phyloP scores from a whole-genome alignment of 2,113 vertebrate genomes.

The Sceloporus undulatus region DNA sequence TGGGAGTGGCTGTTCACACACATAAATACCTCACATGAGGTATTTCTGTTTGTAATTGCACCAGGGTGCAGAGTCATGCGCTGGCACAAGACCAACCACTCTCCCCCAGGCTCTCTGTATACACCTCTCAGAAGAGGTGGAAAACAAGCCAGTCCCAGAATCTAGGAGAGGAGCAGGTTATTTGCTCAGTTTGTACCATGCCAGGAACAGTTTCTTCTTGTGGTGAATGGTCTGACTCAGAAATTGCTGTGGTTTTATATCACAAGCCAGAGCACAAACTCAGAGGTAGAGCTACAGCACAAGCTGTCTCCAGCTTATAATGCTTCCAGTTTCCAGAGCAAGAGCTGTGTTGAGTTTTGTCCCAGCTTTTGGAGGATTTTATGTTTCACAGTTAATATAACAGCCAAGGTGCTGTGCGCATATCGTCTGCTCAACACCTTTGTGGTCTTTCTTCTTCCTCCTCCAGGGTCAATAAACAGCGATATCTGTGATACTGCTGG shows the following conservation, averaged over 20 bases:
- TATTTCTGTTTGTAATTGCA: not conserved
- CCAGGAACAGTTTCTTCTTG: not conserved
- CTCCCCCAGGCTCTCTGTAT: not conserved
- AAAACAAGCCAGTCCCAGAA: not conserved
- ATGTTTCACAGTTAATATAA: not conserved
- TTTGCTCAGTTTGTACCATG: not conserved
- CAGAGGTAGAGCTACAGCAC: not conserved
- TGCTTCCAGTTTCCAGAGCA: not conserved
- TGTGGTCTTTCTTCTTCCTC: slow-evolving; percentile 35
- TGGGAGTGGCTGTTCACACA: not conserved
- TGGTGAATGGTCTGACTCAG: not conserved
- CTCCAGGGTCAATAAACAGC: slow-evolving; percentile 33
- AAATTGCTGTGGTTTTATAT: not conserved
- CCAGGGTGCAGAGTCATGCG: not conserved
- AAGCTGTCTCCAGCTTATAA: not conserved
- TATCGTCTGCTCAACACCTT: not conserved
- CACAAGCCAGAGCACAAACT: not conserved
- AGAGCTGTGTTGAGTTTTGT: not conserved
- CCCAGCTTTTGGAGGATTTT: not conserved
- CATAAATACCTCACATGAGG: not conserved
- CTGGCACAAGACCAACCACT: not conserved
- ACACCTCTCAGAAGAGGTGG: too few relatives aligned
- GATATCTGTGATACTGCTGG: slow-evolving; percentile 41
- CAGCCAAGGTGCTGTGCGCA: too few relatives aligned
- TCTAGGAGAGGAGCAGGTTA: not conserved